phyloP scores from a whole-genome alignment of 2,797 vertebrate genomes.

The Natrix natrix region DNA sequence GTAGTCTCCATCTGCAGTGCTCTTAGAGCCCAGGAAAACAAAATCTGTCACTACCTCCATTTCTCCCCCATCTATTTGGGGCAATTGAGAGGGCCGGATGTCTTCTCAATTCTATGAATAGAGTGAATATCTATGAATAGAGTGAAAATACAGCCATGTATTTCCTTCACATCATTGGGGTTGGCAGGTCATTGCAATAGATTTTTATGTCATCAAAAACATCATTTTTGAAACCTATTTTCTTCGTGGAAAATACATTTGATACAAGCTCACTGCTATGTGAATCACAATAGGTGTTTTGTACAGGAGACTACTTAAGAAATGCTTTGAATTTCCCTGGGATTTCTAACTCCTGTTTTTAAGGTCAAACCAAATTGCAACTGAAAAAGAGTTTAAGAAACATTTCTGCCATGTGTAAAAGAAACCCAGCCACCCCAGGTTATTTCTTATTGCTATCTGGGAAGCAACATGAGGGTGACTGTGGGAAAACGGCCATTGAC shows the following conservation, averaged over 20 bases:
- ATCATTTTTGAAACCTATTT: not conserved
- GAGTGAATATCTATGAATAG: not conserved
- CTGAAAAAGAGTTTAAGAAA: not conserved
- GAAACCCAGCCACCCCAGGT: not conserved
- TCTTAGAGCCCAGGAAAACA: too few relatives aligned
- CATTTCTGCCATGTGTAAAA: not conserved
- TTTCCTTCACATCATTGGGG: not conserved
- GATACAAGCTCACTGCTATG: not conserved
- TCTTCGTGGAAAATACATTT: not conserved
- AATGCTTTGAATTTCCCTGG: not conserved
- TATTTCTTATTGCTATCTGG: not conserved
- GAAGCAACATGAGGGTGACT: not conserved
- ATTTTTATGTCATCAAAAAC: not conserved
- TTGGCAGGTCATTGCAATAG: not conserved
- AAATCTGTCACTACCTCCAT: too few relatives aligned
- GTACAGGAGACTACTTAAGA: not conserved
- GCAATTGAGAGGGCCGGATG: too few relatives aligned
- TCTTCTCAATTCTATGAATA: too few relatives aligned
- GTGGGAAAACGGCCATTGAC: not conserved
- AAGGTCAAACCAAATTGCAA: not conserved
- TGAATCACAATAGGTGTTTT: not conserved
- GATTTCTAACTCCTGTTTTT: not conserved
- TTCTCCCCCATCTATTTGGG: too few relatives aligned
- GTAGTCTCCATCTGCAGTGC: too few relatives aligned
- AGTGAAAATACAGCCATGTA: not conserved